Evolutionary conservation across 2,113 vertebrate genomes (phyloP).

Genomic region (Lycaon pictus): DNA sequence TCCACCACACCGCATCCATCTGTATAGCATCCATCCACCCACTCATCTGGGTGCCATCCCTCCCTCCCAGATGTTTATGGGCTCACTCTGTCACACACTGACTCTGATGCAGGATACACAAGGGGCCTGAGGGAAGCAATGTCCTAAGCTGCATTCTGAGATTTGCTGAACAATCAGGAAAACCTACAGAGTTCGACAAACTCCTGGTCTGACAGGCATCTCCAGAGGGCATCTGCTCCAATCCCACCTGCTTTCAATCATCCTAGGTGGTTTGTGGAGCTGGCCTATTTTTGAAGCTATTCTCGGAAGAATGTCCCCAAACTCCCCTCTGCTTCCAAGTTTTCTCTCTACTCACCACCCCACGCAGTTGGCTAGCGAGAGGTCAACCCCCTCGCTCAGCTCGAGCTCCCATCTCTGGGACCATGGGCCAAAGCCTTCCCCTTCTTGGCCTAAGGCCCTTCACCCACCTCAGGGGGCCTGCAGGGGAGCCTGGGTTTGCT

Average conservation of each 20-base stretch:
- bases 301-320: conserved; percentile 66
- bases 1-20: not conserved
- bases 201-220: conserved; percentile 65
- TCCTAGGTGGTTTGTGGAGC: conserved; percentile 33
- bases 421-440: not conserved
- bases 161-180: conserved; percentile 62
- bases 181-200: conserved; percentile 39
- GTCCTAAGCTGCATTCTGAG: not conserved
- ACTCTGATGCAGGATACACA: not conserved
- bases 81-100: not conserved
- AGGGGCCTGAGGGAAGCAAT: not conserved
- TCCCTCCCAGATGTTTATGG: not conserved
- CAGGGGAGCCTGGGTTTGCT: not conserved
- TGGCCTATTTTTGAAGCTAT: conserved; percentile 77
- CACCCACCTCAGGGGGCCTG: not conserved
- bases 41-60: not conserved
- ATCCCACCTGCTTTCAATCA: conserved; percentile 77
- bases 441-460: not conserved
- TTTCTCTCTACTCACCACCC: not conserved
- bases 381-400: not conserved
- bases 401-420: not conserved
- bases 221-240: conserved; percentile 70
- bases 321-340: conserved; percentile 19
- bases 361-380: not conserved
- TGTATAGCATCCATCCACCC: no score